phyloP scores from a whole-genome alignment of 1,140 invertebrate genomes.

The Zaprionus capensis region DNA sequence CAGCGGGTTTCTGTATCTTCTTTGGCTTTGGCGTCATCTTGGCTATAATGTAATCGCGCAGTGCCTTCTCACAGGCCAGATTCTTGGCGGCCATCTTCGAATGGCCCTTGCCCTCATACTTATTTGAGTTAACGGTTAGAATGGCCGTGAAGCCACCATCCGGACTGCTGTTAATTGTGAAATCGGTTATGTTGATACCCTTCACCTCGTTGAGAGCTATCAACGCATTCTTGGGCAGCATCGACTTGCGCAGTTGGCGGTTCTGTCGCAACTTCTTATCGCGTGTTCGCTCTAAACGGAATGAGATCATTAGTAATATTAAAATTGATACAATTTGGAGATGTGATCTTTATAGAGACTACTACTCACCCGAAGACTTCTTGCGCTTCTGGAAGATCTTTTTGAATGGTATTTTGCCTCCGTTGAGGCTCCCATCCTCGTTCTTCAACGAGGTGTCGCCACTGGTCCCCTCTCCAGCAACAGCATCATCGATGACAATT shows the following conservation, averaged over 20 bases:
- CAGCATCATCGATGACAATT: not conserved
- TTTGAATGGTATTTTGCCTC: conserved; percentile 76
- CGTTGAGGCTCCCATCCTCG: conserved; percentile 27
- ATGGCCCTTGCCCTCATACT: conserved; percentile 83
- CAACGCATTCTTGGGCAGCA: conserved; percentile 92
- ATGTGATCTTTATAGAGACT: not conserved
- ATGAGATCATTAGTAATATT: not conserved
- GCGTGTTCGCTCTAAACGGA: conserved; percentile 67
- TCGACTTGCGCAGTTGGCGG: conserved; percentile 87
- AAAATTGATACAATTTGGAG: not conserved
- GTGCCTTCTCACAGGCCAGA: conserved; percentile 89
- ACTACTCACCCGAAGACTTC: conserved; percentile 75
- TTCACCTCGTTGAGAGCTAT: conserved; percentile 94
- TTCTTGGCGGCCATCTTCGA: conserved; percentile 86
- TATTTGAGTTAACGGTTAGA: conserved; percentile 72
- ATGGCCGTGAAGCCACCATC: conserved; percentile 78
- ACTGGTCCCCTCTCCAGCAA: not conserved
- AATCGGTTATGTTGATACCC: conserved; percentile 81
- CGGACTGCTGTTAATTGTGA: conserved; percentile 68
- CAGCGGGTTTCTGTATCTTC: conserved; percentile 38
- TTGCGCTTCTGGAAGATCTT: conserved; percentile 81
- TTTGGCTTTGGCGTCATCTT: conserved; percentile 86
- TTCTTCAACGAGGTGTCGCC: not conserved
- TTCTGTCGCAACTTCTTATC: conserved; percentile 89
- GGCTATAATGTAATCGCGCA: conserved; percentile 89